These are phyloP conservation scores for Apogon hyalosoma DNA, from an alignment of 2,797 vertebrate genomes.

Conservation along the genomic window DNA sequence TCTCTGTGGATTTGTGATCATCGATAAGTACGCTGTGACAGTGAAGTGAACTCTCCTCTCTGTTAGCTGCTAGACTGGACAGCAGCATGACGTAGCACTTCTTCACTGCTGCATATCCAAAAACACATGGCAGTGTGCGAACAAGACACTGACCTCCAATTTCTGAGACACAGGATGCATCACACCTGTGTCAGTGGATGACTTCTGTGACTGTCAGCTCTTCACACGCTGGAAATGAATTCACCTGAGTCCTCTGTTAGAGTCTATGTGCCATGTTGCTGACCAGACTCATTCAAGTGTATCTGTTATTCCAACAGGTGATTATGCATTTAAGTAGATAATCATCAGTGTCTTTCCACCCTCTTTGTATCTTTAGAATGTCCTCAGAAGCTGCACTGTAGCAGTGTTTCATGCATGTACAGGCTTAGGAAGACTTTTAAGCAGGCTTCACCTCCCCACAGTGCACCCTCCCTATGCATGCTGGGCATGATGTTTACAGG, in stretches of 20 bases:
- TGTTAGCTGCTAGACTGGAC: conserved; percentile 60
- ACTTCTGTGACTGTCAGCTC: background rate
- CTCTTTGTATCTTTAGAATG: conserved; percentile 4
- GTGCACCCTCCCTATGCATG: conserved; percentile 1
- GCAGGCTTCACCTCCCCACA: conserved; percentile 28
- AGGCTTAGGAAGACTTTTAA: conserved; percentile 9
- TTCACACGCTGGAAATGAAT: background rate
- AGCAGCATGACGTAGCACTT: conserved; percentile 74
- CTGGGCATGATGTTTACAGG: conserved; percentile 44
- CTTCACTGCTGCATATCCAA: conserved; percentile 51
- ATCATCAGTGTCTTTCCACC: background rate
- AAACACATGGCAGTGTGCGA: conserved; percentile 17
- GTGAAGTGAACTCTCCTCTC: conserved; percentile 56
- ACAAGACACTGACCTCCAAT: conserved; percentile 33
- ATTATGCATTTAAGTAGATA: conserved; percentile 1
- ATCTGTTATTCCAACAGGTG: conserved; percentile 17
- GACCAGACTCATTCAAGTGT: background rate
- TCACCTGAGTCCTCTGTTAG: too few species aligned
- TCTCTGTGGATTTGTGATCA: conserved; percentile 48
- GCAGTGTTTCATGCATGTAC: conserved; percentile 3
- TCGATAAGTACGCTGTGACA: conserved; percentile 55
- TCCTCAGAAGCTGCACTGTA: conserved; percentile 23
- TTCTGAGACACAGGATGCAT: background rate
- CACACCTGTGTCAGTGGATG: background rate
- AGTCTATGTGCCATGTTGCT: background rate